Evolutionary conservation across 2,888 invertebrate species (phyloP), one percentile per base, ranked within the genome.

Genomic region (Pseudococcus longispinus): DNA sequence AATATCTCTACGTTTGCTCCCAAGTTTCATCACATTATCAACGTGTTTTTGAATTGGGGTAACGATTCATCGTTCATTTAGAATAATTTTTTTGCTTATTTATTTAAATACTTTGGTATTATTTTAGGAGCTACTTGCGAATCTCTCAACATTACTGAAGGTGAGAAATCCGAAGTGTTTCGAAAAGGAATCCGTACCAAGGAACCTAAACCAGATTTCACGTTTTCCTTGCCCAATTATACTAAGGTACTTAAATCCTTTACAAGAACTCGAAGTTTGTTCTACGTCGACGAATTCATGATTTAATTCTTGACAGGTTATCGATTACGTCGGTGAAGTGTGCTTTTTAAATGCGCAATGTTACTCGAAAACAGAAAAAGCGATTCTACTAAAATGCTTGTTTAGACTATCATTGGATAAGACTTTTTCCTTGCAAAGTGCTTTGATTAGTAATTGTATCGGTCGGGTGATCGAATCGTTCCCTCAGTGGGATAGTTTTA

Each of bases 21-120:
- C 0, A 80, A 42, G 42, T 42, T 80, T 42, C 77, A 13, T 42
- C 77, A 80, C 11, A 42, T 80, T 8, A 42, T 80, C 18, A 42
- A 80, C 37, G 77, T 80, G 0, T 80, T 80, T 20, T 42, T 80
- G 20, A 80, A 80, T 20, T 80, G 77, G 77, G 77, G 77, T 80
- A 42, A 80, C 0, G 15, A 18, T 32, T 80, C 4, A 3, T 37
- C 2, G 42, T 20, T 42, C 9, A 32, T n/a, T 11, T 20, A 0
- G 42, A 11, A 26, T 0, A n/a, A n/a, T 77, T 15, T 0, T 77
- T 77, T n/a, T n/a, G 0, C 18, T 4, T 37, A 37, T 37, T 37
- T n/a, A n/a, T n/a, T 37, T 37, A 4, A 37, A 37, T 37, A 37
- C 15, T 18, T 29, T 18, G 0, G 26, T 26, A 4, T n/a, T 20